Conservation (phyloP, 2,888 invertebrate species). For the Netelia melanura region DNA sequence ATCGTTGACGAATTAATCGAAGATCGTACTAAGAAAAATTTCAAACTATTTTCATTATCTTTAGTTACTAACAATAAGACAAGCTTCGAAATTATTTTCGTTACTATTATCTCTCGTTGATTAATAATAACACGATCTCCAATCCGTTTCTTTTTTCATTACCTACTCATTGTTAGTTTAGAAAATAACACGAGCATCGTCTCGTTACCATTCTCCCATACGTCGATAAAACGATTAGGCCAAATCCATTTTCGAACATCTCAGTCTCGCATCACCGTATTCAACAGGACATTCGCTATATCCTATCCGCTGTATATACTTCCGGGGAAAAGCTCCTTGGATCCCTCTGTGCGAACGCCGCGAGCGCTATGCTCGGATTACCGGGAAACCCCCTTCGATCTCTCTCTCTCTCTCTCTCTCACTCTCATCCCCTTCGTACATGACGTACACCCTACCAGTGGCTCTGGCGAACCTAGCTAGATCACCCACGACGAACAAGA, state of each 20-base stretch:
- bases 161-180: neutral
- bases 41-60: too few relatives aligned
- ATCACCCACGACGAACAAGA: constrained; percentile 58
- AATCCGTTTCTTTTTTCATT: neutral
- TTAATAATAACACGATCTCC: too few relatives aligned
- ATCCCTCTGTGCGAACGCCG: constrained; percentile 35
- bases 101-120: too few relatives aligned
- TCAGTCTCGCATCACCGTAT: constrained; percentile 7
- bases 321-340: constrained; percentile 40
- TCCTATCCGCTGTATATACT: neutral
- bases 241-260: constrained; percentile 9
- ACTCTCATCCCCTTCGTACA: neutral
- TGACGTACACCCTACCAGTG: neutral
- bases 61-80: too few relatives aligned
- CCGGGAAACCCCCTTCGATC: constrained; percentile 50
- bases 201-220: neutral
- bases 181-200: neutral
- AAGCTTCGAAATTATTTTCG: too few relatives aligned
- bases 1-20: too few relatives aligned
- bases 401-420: neutral
- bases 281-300: constrained; percentile 18
- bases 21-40: too few relatives aligned
- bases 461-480: constrained; percentile 24
- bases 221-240: constrained; percentile 16
- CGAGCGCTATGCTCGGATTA: constrained; percentile 40